Conservation (phyloP, 37 sponge, comb jelly and placozoan species). For the Petrosia ficiformis region DNA sequence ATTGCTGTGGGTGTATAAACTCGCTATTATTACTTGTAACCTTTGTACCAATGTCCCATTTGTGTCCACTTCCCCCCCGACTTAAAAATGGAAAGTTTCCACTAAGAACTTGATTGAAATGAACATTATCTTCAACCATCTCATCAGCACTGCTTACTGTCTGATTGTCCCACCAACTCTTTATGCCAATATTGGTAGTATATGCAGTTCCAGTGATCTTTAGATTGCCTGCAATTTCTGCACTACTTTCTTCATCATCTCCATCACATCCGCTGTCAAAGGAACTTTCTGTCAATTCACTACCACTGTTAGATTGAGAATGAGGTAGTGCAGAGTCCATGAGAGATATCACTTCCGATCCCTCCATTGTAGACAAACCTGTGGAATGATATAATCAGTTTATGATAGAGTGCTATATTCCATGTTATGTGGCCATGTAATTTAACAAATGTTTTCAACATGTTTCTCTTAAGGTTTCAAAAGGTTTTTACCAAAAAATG, state of each 20-base stretch:
- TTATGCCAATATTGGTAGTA: background rate
- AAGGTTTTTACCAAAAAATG: too few species aligned
- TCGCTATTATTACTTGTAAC: constrained; percentile 3
- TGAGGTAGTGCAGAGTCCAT: background rate
- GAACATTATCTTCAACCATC: constrained; percentile 2
- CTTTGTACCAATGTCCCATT: background rate
- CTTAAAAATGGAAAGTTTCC: constrained; percentile 34
- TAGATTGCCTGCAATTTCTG: background rate
- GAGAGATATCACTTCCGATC: background rate
- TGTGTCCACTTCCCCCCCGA: constrained; percentile 7
- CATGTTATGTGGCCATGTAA: too few species aligned
- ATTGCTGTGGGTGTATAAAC: constrained; percentile 42
- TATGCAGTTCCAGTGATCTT: constrained; percentile 28
- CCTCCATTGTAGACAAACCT: background rate
- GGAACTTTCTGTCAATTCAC: background rate
- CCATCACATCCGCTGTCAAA: constrained; percentile 65
- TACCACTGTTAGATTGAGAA: background rate
- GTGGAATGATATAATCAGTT: background rate
- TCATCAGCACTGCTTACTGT: background rate
- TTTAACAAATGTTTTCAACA: too few species aligned
- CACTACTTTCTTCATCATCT: constrained; percentile 87
- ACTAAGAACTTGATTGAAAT: constrained; percentile 13
- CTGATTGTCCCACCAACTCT: background rate
- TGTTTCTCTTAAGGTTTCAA: too few species aligned
- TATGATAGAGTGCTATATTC: background rate